Evolutionary conservation across 2,113 vertebrate genomes (phyloP), one percentile per base, ranked within the genome.

Genomic region (Gobiocypris rarus): DNA sequence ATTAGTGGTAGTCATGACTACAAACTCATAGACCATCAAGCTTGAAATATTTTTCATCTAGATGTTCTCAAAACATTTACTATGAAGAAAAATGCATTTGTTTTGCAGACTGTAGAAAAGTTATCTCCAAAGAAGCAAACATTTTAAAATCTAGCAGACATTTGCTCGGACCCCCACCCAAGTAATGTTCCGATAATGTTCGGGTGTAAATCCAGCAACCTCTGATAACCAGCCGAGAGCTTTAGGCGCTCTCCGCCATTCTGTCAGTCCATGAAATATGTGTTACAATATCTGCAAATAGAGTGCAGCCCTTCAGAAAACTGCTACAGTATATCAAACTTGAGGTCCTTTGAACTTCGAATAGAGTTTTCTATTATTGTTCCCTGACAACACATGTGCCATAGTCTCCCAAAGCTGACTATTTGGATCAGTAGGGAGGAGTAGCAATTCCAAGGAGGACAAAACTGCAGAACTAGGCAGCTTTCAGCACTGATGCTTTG

Each of bases 391-490:
- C 91, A 89, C 91, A 89, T 86, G 88, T 54, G 89, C 89, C 92
- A 92, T 86, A 81, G 83, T 86, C 91, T 92, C 91, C 89, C 90
- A 91, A 90, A 92, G 90, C 88, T 92, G 92, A 92, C 91, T 92
- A 86, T 92, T 92, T 92, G 89, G 89, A 92, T 93, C 92, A 91
- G 91, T 90, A 87, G 89, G 91, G 90, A 89, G 91, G 90, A 89
- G 91, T 87, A 90, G 88, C 91, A 91, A 90, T 93, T 90, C 90
- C 92, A 89, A 92, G 87, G 91, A 93, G 93, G 92, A 91, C 91
- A 91, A 89, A 93, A 94, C 89, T 92, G 89, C 89, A 93, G 91
- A 93, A 92, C 90, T 90, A 88, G 87, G 90, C 88, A 93, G 91
- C 67, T 88, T 94, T 93, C 90, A 87, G 78, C 85, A 88, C 70